Evolutionary conservation across 1,140 invertebrate genomes (phyloP), one percentile per base, ranked within the genome.

Genomic region (Aporrectodea caliginosa): DNA sequence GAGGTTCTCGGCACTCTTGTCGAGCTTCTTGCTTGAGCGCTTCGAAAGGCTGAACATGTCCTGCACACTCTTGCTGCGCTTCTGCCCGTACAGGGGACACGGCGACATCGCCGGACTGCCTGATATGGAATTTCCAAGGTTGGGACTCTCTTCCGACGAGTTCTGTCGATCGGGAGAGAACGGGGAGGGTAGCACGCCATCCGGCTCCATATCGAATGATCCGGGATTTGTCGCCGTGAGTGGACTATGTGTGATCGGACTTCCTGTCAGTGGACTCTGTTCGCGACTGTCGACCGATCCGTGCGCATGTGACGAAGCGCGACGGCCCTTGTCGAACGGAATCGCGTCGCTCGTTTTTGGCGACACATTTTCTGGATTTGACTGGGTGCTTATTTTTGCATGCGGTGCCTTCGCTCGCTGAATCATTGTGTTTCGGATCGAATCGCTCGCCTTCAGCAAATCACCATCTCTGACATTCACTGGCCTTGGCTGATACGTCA

Each of bases 311-410:
- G 43, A 58, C 43, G 43, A 58, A 6, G 43, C 43, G 43, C 43
- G 43, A 12, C 43, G 6, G 43, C 6, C 6, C 22, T 58, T 58
- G 43, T 58, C 43, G 22, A 58, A 58, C 22, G 43, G 6, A 12
- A 22, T 58, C 6, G 43, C 6, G 6, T 58, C 43, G 6, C 6
- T 22, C 22, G 43, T 58, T 58, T 22, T 58, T n/a, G n/a, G n/a
- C 22, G 43, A 6, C 22, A 58, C 43, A 22, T 22, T 58, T 6
- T 6, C 6, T 2, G 71, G 33, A 6, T n/a, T 29, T 2, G 78
- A 79, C 29, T n/a, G 31, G 22, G 78, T 76, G 27, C 73, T 79
- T 16, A 74, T 79, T 29, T 75, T 79, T 0, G 78, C 71, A 71
- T 75, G 71, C 16, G 78, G 78, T 22, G 73, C 78, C 6, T 29